Base-by-base conservation (phyloP, 2,113 vertebrate species). In the Microtus pennsylvanicus region DNA sequence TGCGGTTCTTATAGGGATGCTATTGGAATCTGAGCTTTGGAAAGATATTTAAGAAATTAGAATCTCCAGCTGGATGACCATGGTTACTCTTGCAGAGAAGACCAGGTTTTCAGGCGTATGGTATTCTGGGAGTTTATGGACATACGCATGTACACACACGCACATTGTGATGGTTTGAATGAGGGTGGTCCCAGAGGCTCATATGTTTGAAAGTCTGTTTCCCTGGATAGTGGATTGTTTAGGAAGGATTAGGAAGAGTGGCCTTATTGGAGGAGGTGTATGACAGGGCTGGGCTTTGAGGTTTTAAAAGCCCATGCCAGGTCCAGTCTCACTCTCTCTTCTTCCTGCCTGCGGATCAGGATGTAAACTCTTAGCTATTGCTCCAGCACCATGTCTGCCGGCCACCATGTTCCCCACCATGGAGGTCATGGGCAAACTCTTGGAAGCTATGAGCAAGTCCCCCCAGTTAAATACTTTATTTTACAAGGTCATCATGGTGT, bases 91-190 rank as follows among this genome's bases (percentile, higher is more conserved):
- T 80, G 72, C n/a, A 45, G 35, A 50, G 78, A 75, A 93, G 50
- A 58, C n/a, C 50, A 92, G 14, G 19, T 92, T 97, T 94, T 94
- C 67, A 94, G 86, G 58, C 86, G 81, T 65, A 45, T 96, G 87
- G 24, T 52, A 89, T 28, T 81, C 63, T 33, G 58, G 35, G 81
- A 81, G 30, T 92, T 88, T 35, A 42, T 14, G 47, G 9, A 72
- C n/a, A 70, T 22, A 30, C 11, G 9, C 61, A 42, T 19, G n/a
- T 35, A 69, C 35, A 58, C 35, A 58, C 5, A 8, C 13, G 78
- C 22, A 38, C 52, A 2, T 38, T 14, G 24, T 28, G 80, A 24
- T 16, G 11, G 7, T 16, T 83, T 58, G n/a, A 38, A 42, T 17
- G 80, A 63, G 1, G n/a, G 14, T 28, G 52, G 35, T 3, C 35